A percentile compares a stretch with the other conserved stretches of the same genome.
phyloP scores from a whole-genome alignment of 1,140 invertebrate genomes.

The Stratiolaelaps scimitus region DNA sequence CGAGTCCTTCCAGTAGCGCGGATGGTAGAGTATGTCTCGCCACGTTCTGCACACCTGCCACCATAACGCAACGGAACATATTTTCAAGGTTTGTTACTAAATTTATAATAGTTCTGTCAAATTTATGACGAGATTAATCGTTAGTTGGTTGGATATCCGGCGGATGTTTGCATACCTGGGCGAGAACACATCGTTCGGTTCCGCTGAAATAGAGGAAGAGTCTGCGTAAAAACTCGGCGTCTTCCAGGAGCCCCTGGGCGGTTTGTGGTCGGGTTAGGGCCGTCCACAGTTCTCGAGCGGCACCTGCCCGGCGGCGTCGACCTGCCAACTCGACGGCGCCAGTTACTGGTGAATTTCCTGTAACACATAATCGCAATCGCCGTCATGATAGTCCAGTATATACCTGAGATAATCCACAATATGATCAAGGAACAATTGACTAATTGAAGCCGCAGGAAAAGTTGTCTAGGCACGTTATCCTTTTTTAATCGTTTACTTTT shows the following conservation, averaged over 20 bases:
- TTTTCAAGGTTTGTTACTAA: too few species aligned
- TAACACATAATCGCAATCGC: too few species aligned
- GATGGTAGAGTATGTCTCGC: conserved; percentile 71
- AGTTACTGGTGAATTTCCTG: background rate
- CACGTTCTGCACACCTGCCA: conserved; percentile 63
- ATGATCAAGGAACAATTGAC: too few species aligned
- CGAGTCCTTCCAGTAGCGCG: conserved; percentile 62
- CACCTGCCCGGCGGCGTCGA: conserved; percentile 54
- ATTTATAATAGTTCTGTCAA: too few species aligned
- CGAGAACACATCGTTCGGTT: conserved; percentile 58
- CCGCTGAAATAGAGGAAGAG: conserved; percentile 75
- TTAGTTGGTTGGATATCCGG: too few species aligned
- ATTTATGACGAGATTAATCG: too few species aligned
- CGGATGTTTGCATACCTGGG: too few species aligned
- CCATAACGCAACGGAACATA: background rate
- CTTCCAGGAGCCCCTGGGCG: conserved; percentile 58
- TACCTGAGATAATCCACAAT: too few species aligned
- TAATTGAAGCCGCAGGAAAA: too few species aligned
- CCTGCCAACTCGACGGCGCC: conserved; percentile 35
- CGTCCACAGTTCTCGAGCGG: conserved; percentile 29
- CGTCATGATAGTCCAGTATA: too few species aligned
- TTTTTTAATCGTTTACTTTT: too few species aligned
- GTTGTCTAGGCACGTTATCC: too few species aligned
- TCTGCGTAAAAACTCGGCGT: conserved; percentile 64
- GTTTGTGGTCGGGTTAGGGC: conserved; percentile 31